Conservation (phyloP, 35 echinoderm and acorn worm species). For the Eucidaris tribuloides region DNA sequence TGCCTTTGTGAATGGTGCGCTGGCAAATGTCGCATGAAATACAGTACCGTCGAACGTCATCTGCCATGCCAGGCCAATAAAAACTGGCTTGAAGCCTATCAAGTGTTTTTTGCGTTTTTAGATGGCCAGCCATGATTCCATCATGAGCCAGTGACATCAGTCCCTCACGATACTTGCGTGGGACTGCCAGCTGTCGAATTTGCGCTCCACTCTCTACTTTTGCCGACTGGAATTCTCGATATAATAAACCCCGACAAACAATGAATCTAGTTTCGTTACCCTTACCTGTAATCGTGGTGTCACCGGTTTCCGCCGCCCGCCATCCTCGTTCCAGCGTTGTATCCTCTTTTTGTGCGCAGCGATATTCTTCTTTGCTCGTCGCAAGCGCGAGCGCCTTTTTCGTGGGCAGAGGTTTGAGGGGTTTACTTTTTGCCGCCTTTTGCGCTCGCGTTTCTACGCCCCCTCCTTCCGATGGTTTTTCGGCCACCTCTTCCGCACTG, state of each 20-base stretch:
- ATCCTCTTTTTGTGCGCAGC: no score
- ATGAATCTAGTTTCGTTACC: background rate
- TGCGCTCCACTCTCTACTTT: background rate
- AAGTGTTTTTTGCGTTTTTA: background rate
- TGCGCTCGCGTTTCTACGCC: no score
- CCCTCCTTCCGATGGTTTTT: no score
- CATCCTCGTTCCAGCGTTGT: no score
- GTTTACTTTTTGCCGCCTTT: no score
- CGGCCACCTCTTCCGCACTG: no score
- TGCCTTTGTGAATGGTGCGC: conserved; percentile 29
- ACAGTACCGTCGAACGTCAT: conserved; percentile 8
- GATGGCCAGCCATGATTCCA: conserved; percentile 1
- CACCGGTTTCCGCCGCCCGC: no score
- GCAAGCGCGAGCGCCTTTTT: no score
- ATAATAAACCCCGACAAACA: background rate
- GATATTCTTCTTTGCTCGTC: no score
- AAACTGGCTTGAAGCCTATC: background rate
- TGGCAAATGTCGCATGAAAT: conserved; percentile 35
- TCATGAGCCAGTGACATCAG: conserved; percentile 36
- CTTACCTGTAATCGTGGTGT: no score
- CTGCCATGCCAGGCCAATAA: conserved; percentile 33
- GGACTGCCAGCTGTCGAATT: conserved; percentile 5
- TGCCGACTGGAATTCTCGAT: background rate
- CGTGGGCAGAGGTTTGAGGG: no score
- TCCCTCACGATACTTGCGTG: background rate